Base-by-base conservation (phyloP, 2,797 vertebrate genomes). In the Acanthis flammea region DNA sequence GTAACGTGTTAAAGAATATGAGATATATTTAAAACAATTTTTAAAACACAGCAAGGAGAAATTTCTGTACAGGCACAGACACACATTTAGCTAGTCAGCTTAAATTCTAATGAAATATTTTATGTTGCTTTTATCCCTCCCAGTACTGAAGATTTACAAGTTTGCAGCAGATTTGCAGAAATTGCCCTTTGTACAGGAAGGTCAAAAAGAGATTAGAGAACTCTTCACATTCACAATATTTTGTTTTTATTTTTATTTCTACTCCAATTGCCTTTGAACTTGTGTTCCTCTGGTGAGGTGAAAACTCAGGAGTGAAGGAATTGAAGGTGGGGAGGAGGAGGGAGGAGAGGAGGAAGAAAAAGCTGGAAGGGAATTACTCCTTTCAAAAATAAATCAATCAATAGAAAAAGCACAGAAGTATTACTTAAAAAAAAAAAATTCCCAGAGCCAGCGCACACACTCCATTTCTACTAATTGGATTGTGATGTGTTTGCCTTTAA, bases 401-500 rank as follows among this genome's bases (percentile, higher is more conserved):
- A 96, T 94, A 95, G 79, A 81, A 96, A 96, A 93, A 86, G 78
- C 84, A 85, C 94, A 62, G 76, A 95, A 85, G 79, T 96, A 86
- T 93, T 97, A 95, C 90, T 95, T 88, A 2, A 50, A 86, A 70
- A 55, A 91, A 55, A 81, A 66, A 77, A 80, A 74, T 61, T 84
- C 76, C 61, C 73, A 86, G 63, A 92, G 93, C 92, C 74, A 53
- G 74, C 83, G 47, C 75, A 87, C 87, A 80, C 87, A 93, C 94
- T 95, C 96, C 95, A 84, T 84, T 96, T 94, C 96, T 96, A 85
- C 96, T 97, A 97, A 97, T 95, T 95, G 74, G 95, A 79, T 88
- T 92, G 88, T 97, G 97, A 98, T 98, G 97, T 95, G 97, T 95
- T 97, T 97, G 97, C 96, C 97, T 99, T 98, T 99, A 99, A 99